Conservation (phyloP, 2,797 vertebrate genomes). For the Vipera ursinii region DNA sequence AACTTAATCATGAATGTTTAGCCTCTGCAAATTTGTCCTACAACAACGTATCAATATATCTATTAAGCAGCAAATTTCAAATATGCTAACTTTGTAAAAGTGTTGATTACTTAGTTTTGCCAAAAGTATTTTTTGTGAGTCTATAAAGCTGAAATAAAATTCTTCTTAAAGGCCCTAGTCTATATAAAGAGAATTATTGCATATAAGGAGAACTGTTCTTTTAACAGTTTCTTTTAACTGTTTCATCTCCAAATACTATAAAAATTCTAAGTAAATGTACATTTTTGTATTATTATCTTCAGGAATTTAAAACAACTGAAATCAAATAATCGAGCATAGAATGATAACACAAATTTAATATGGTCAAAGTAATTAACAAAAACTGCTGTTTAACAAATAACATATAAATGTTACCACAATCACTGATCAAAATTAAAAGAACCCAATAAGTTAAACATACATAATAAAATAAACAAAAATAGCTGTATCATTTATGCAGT, state of each 20-base stretch:
- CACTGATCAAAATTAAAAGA: neutral
- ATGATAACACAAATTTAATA: neutral
- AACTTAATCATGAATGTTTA: neutral
- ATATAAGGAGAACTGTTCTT: neutral
- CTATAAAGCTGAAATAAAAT: neutral
- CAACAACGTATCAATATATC: neutral
- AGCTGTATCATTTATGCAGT: neutral
- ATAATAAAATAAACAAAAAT: neutral
- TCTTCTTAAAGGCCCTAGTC: neutral
- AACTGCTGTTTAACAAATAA: neutral
- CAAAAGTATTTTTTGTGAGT: neutral
- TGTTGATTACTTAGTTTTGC: neutral
- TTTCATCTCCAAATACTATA: neutral
- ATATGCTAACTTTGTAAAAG: neutral
- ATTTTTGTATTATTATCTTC: neutral
- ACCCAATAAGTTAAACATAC: neutral
- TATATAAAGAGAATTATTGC: neutral
- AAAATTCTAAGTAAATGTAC: neutral
- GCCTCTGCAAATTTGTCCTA: neutral
- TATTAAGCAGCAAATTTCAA: neutral
- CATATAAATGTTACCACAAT: neutral
- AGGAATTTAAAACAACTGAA: neutral
- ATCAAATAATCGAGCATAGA: neutral
- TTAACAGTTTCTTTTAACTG: too few species aligned
- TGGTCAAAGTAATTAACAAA: neutral